A percentile compares a stretch with the other conserved stretches of the same genome.
Conservation (phyloP, 2,113 vertebrate genomes). For the Cyphomyrus discorhynchus region DNA sequence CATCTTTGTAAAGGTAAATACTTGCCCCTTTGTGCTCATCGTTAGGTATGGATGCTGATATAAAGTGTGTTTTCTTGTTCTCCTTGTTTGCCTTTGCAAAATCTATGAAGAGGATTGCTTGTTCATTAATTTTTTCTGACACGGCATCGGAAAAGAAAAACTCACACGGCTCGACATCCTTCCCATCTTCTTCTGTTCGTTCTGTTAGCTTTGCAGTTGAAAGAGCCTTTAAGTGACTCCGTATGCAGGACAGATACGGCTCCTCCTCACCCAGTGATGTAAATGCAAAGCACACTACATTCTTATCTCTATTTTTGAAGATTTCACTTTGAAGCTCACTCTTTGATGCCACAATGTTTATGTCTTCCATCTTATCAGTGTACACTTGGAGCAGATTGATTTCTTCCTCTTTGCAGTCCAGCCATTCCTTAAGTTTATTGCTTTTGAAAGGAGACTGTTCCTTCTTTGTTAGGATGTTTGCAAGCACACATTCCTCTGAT, state of each 20-base stretch:
- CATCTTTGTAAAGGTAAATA: not conserved
- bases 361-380: not conserved
- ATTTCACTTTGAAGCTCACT: slow-evolving; percentile 13
- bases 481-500: slow-evolving; percentile 1
- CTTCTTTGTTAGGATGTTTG: slow-evolving; percentile 12
- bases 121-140: not conserved
- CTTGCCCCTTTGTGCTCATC: not conserved
- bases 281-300: too few relatives aligned
- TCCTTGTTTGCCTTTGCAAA: slow-evolving; percentile 1
- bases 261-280: too few relatives aligned
- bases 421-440: slow-evolving; percentile 8
- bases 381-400: not conserved
- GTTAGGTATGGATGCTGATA: not conserved
- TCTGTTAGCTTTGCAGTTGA: too few relatives aligned
- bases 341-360: not conserved
- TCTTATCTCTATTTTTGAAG: not conserved
- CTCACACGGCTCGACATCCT: too few relatives aligned
- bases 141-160: not conserved
- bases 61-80: not conserved
- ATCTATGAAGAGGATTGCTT: not conserved
- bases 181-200: too few relatives aligned
- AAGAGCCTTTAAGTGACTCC: not conserved
- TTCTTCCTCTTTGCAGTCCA: slow-evolving; percentile 3
- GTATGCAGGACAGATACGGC: too few relatives aligned
- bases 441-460: slow-evolving; percentile 23